Evolutionary conservation across 2,797 vertebrate species (phyloP).

Genomic region (Eidolon dupreanum): DNA sequence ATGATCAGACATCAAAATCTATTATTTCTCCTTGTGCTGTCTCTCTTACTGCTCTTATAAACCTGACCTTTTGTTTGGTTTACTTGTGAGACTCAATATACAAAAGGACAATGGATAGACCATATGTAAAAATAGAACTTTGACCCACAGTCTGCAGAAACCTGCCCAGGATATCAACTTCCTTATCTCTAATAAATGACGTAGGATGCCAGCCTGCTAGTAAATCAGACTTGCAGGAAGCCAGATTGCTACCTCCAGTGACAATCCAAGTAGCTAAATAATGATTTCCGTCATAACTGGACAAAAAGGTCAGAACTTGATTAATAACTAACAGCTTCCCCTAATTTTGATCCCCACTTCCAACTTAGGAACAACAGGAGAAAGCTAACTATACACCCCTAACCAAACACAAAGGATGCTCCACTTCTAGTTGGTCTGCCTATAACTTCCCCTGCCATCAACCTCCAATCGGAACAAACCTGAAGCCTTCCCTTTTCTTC

Average conservation of each 20-base stretch:
- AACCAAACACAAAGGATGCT: background rate
- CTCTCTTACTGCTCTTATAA: background rate
- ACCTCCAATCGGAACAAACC: background rate
- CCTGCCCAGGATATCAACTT: background rate
- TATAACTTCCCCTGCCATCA: background rate
- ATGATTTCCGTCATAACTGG: background rate
- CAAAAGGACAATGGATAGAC: background rate
- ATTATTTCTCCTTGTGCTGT: background rate
- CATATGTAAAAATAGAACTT: conserved; percentile 4
- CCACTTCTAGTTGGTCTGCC: accelerated
- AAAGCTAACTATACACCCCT: background rate
- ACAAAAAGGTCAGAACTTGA: background rate
- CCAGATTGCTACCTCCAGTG: background rate
- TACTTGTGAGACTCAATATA: background rate
- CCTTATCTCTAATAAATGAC: background rate
- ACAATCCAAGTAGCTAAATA: background rate
- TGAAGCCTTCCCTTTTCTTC: too few relatives aligned
- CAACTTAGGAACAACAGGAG: background rate
- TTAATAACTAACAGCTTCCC: background rate
- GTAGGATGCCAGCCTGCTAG: background rate
- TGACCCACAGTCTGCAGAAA: background rate
- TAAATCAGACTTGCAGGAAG: background rate
- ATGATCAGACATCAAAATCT: background rate
- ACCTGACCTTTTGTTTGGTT: background rate
- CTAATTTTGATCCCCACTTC: background rate